Percentiles rank a stretch among this genome's conserved stretches.
Evolutionary conservation across 2,888 invertebrate genomes (phyloP).

Genomic region (Lampropteryx suffumata): DNA sequence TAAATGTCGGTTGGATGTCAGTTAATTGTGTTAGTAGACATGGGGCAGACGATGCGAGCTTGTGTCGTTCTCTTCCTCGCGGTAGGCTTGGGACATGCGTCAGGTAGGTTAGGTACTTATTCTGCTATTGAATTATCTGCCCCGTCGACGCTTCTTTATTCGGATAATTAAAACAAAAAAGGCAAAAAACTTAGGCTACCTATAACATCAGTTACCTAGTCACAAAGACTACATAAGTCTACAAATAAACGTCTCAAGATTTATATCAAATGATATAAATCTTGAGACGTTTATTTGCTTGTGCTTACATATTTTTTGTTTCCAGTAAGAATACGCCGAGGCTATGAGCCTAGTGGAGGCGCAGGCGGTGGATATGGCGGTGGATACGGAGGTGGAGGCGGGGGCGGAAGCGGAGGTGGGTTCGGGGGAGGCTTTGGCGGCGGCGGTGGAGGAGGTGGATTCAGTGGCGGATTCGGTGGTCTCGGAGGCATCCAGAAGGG

Average conservation of each 20-base stretch:
- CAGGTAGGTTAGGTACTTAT: conserved; percentile 44
- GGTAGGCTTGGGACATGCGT: conserved; percentile 41
- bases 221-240: conserved; percentile 20
- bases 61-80: conserved; percentile 48
- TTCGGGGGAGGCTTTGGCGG: conserved; percentile 43
- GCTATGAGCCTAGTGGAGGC: conserved; percentile 48
- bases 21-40: conserved; percentile 51
- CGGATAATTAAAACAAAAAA: background rate
- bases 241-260: too few relatives aligned
- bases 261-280: too few relatives aligned
- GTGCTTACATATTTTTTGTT: conserved; percentile 22
- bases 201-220: too few relatives aligned
- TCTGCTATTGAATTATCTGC: background rate
- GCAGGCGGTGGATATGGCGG: conserved; percentile 36
- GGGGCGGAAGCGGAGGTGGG: conserved; percentile 37
- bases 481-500: conserved; percentile 53
- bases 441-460: conserved; percentile 30
- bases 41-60: conserved; percentile 54
- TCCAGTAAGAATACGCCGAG: conserved; percentile 64
- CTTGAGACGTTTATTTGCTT: background rate
- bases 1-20: conserved; percentile 39
- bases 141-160: background rate
- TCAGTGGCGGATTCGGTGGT: conserved; percentile 44
- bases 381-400: conserved; percentile 36
- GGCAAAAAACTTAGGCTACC: too few relatives aligned